Evolutionary conservation across 2,797 vertebrate species (phyloP).

Genomic region (Gadopsis marmoratus): DNA sequence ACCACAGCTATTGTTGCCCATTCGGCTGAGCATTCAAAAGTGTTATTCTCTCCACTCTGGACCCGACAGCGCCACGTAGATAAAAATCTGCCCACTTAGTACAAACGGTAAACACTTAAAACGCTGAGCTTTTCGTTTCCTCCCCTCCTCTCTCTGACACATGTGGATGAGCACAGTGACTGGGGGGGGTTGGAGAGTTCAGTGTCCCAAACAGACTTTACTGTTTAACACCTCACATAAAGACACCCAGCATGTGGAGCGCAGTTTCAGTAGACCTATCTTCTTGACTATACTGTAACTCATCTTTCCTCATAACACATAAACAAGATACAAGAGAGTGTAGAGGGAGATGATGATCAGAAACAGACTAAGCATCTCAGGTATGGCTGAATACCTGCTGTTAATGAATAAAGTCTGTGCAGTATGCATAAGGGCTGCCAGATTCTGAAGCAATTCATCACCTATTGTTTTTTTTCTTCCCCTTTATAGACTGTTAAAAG

Average conservation of each 20-base stretch:
- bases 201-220: conserved; percentile 27
- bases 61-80: conserved; percentile 79
- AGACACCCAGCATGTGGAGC: conserved; percentile 20
- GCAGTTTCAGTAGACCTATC: conserved; percentile 9
- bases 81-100: conserved; percentile 91
- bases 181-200: conserved; percentile 26
- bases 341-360: conserved; percentile 35
- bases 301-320: conserved; percentile 39
- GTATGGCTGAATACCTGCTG: conserved; percentile 33
- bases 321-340: conserved; percentile 29
- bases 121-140: conserved; percentile 86
- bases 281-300: conserved; percentile 24
- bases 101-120: conserved; percentile 85
- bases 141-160: conserved; percentile 59
- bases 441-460: conserved; percentile 12
- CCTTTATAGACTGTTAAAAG: neutral
- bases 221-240: conserved; percentile 32
- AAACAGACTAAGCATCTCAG: conserved; percentile 42
- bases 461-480: neutral
- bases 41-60: conserved; percentile 85
- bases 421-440: neutral
- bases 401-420: conserved; percentile 34
- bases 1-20: conserved; percentile 82
- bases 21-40: conserved; percentile 88
- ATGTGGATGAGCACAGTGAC: conserved; percentile 53